These are phyloP conservation scores for Crocallis elinguaria DNA, from an alignment of 2,888 invertebrate genomes.

Conservation along the genomic window DNA sequence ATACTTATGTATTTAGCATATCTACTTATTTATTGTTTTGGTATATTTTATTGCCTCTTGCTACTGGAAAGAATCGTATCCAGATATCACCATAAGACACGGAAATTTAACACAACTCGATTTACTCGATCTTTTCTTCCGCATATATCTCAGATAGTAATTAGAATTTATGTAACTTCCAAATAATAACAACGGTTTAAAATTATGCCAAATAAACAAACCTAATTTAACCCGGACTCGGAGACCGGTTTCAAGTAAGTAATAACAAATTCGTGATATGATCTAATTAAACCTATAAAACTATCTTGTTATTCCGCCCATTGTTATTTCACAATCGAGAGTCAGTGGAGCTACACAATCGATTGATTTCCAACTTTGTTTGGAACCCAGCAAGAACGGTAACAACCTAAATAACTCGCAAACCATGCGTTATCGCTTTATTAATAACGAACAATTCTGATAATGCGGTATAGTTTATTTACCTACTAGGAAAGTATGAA, in stretches of 20 bases:
- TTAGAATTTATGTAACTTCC: not conserved
- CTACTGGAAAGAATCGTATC: too few species aligned
- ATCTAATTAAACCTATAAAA: not conserved
- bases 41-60: too few species aligned
- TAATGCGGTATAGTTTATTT: not conserved
- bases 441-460: not conserved
- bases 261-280: not conserved
- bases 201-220: not conserved
- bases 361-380: constrained; percentile 1
- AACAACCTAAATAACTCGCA: not conserved
- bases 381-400: not conserved
- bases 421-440: too few species aligned
- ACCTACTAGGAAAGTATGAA: not conserved
- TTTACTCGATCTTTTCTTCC: too few species aligned
- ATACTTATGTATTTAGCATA: too few species aligned
- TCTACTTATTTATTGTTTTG: too few species aligned
- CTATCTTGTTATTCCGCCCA: not conserved
- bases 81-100: too few species aligned
- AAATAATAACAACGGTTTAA: not conserved
- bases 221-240: not conserved
- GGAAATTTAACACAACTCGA: too few species aligned
- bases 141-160: not conserved
- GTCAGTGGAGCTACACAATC: constrained; percentile 2
- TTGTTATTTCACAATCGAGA: constrained; percentile 8
- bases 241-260: not conserved